Conservation (phyloP, 2,888 invertebrate species). For the Anticlea derivata region DNA sequence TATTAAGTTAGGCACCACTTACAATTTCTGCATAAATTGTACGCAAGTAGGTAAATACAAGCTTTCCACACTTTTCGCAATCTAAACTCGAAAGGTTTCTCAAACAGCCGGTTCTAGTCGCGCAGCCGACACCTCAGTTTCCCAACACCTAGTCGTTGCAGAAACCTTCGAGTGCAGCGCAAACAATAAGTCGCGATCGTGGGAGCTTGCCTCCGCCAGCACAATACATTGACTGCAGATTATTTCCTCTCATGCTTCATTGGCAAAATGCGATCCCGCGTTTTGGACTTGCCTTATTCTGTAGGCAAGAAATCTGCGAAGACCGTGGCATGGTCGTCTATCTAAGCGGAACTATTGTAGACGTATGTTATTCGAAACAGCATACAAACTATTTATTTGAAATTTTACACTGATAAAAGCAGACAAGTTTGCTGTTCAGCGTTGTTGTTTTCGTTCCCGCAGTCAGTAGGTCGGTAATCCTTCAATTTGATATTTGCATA, state of each 20-base stretch:
- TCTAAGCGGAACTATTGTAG: conserved; percentile 32
- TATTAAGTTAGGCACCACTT: conserved; percentile 37
- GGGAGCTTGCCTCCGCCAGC: conserved; percentile 65
- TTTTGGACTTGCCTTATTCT: conserved; percentile 7
- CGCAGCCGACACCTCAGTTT: conserved; percentile 67
- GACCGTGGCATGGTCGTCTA: conserved; percentile 8
- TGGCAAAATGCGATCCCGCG: conserved; percentile 61
- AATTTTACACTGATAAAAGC: neutral
- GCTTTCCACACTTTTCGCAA: conserved; percentile 78
- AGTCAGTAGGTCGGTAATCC: too few species aligned
- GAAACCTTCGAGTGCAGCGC: conserved; percentile 75
- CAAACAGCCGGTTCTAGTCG: conserved; percentile 73
- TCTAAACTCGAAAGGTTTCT: conserved; percentile 71
- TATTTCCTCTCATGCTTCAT: conserved; percentile 66
- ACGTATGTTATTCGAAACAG: conserved; percentile 20
- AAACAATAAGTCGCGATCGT: conserved; percentile 76
- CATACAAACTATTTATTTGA: neutral
- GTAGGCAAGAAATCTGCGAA: conserved; percentile 30
- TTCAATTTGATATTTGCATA: too few species aligned
- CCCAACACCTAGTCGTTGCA: conserved; percentile 75
- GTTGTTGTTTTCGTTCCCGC: too few species aligned
- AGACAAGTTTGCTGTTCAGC: too few species aligned
- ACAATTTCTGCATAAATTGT: conserved; percentile 49
- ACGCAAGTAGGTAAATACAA: conserved; percentile 49
- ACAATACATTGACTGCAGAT: conserved; percentile 57